Conservation (phyloP, 2,797 vertebrate species). For the Leontopithecus rosalia region DNA sequence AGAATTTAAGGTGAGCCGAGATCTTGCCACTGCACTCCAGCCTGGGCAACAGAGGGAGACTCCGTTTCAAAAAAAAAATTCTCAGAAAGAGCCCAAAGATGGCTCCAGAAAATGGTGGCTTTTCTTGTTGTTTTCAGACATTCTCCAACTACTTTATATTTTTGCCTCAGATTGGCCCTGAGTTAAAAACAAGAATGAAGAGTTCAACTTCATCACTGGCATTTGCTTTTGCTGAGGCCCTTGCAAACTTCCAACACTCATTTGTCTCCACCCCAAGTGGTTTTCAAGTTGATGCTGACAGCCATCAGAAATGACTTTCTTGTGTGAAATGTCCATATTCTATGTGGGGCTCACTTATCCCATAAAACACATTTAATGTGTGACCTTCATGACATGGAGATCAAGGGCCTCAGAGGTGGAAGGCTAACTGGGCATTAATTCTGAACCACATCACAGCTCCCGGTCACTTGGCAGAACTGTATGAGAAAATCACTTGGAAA, state of each 20-base stretch:
- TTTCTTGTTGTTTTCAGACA: neutral
- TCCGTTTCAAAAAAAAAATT: neutral
- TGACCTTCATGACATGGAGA: neutral
- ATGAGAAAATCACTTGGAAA: neutral
- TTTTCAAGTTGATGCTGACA: neutral
- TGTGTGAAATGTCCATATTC: neutral
- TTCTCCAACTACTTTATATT: neutral
- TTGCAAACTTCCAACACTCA: neutral
- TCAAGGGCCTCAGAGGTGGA: constrained; percentile 21
- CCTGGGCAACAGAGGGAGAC: neutral
- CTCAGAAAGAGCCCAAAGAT: neutral
- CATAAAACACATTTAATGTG: neutral
- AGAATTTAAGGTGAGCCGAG: neutral
- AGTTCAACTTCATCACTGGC: neutral
- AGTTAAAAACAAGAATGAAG: neutral
- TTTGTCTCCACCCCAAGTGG: fast-evolving
- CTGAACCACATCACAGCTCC: neutral
- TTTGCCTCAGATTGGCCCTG: neutral
- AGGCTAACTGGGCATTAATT: neutral
- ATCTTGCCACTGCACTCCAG: neutral
- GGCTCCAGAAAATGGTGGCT: neutral
- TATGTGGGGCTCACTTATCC: neutral
- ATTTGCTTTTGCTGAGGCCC: neutral
- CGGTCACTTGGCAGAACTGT: neutral
- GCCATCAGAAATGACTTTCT: neutral